phyloP scores from a whole-genome alignment of 2,888 invertebrate genomes.

The Aplocera efformata region DNA sequence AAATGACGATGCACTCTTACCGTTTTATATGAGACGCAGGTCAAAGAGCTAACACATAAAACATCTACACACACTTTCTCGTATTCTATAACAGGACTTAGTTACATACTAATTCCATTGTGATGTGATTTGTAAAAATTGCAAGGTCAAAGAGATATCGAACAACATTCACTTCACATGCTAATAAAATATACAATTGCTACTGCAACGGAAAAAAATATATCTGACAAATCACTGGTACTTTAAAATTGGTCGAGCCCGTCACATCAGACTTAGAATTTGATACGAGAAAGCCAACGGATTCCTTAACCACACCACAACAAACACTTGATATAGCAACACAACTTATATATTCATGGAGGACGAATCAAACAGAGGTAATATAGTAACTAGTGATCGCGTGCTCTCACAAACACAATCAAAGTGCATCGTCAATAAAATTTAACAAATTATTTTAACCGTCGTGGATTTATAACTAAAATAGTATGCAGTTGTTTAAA shows the following conservation, averaged over 20 bases:
- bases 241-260: too few relatives aligned
- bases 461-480: too few relatives aligned
- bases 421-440: slow-evolving; percentile 12
- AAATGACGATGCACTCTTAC: slow-evolving; percentile 38
- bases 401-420: slow-evolving; percentile 10
- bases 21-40: slow-evolving; percentile 47
- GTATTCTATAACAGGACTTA: too few relatives aligned
- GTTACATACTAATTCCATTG: slow-evolving; percentile 7
- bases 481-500: neutral
- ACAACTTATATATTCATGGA: slow-evolving; percentile 42
- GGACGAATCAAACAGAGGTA: slow-evolving; percentile 34
- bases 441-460: neutral
- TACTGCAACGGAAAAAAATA: neutral
- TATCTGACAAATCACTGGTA: too few relatives aligned
- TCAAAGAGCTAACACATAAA: slow-evolving; percentile 45
- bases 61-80: slow-evolving; percentile 1
- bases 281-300: neutral
- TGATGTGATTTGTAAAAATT: slow-evolving; percentile 6
- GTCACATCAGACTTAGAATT: too few relatives aligned
- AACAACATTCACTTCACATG: neutral
- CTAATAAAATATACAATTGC: neutral
- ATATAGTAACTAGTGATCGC: slow-evolving; percentile 20
- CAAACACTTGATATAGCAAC: slow-evolving; percentile 31
- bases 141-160: neutral
- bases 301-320: slow-evolving; percentile 18